Base-by-base conservation (phyloP, 1,140 invertebrate species). In the Conopomorpha cramerella region DNA sequence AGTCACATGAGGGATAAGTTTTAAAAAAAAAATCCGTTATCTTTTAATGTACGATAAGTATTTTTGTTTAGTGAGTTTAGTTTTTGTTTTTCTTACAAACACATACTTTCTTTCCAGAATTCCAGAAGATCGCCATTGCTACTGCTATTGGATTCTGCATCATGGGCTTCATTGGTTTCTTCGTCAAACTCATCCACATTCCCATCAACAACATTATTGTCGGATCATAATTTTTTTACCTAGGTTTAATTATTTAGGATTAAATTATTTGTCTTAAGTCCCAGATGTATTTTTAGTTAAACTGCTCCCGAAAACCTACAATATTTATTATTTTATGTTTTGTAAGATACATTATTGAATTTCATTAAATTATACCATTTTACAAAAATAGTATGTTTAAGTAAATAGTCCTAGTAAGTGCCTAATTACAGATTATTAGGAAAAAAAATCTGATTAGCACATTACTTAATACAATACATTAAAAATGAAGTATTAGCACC, bases 181-280 rank as follows among this genome's bases (percentile, higher is more conserved):
- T 99, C 57, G 97, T 99, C 3, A 99, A 99, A 81, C 82, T 99
- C 35, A 99, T 99, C 70, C 96, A 99, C 78, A 99, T 99, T 77
- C 98, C 98, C 43, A 99, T 99, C 81, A 99, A 99, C 80, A 99
- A 99, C 78, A 99, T 99, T 70, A 99, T 99, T 84, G 96, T 99
- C 25, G 85, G 84, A 40, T 86, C 85, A 59, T 86, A 86, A 43
- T 38, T 34, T 2, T 42, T 40, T 46, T 38, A 27, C 8, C n/a
- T 39, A 51, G 6, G 11, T 7, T 7, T 18, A 45, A 39, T 39
- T 29, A 30, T 38, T 46, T 67, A 66, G 51, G 45, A 34, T 8
- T 51, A 51, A 38, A 54, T 56, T 43, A 32, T 38, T 6, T 23
- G 4, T 23, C 4, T 23, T 6, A 23, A 10, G 19, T 10, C 4